These are phyloP conservation scores for Isotomurus palustris DNA, from an alignment of 2,888 invertebrate species.

Conservation along the genomic window DNA sequence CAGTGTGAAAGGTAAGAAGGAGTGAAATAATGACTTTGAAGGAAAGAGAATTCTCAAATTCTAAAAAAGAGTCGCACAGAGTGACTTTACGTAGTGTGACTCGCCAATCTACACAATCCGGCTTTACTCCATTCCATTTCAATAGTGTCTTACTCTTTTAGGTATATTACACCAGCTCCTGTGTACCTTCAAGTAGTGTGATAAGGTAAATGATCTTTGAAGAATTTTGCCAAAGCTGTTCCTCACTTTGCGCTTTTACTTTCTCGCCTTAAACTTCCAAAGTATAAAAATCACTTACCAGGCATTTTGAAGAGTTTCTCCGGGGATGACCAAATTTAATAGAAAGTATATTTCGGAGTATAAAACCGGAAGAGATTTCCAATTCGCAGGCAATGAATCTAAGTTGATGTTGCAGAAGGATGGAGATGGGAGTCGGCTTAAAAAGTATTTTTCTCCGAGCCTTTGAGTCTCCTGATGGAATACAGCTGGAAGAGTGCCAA, in stretches of 20 bases:
- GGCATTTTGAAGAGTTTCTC: conserved; percentile 8
- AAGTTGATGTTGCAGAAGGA: conserved; percentile 23
- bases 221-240: conserved; percentile 1
- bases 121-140: too few relatives aligned
- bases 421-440: not conserved
- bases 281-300: conserved; percentile 8
- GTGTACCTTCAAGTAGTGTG: conserved; percentile 1
- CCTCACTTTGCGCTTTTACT: not conserved
- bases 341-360: not conserved
- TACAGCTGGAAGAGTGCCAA: conserved; percentile 1
- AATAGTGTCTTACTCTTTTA: too few relatives aligned
- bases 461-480: not conserved
- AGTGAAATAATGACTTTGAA: too few relatives aligned
- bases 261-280: not conserved
- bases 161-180: not conserved
- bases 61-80: too few relatives aligned
- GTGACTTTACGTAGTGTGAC: too few relatives aligned
- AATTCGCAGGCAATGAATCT: conserved; percentile 20
- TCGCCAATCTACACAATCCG: too few relatives aligned
- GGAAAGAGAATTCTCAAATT: too few relatives aligned
- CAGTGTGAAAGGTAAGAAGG: too few relatives aligned
- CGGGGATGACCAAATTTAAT: too few relatives aligned
- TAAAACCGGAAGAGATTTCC: not conserved
- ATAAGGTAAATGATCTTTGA: conserved; percentile 8
- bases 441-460: not conserved